Conservation (phyloP, 2,113 vertebrate species). For the Glaucomys volans region DNA sequence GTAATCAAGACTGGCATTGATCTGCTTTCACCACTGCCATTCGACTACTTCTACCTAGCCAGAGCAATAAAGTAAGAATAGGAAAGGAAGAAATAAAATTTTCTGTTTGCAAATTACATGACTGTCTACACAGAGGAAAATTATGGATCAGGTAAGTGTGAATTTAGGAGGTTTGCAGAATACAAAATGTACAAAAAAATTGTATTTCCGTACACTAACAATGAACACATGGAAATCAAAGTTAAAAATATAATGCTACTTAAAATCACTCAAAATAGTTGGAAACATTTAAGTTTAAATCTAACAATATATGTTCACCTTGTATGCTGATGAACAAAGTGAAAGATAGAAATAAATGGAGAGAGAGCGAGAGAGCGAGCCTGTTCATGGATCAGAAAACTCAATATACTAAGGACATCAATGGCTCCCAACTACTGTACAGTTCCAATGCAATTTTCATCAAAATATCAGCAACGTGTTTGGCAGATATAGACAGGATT, state of each 20-base stretch:
- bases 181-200: background rate
- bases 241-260: background rate
- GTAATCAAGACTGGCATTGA: too few species aligned
- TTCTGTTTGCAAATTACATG: background rate
- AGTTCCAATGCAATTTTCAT: background rate
- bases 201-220: background rate
- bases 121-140: slow-evolving; percentile 2
- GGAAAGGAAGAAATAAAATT: background rate
- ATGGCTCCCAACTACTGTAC: background rate
- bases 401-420: background rate
- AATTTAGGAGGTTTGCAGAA: background rate
- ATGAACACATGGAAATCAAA: background rate
- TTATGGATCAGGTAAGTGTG: background rate
- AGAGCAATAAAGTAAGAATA: background rate
- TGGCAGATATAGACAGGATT: background rate
- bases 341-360: background rate
- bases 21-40: background rate
- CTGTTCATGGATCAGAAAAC: background rate
- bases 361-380: background rate
- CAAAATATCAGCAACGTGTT: background rate
- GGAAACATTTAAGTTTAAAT: background rate
- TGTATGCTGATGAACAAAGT: too few species aligned
- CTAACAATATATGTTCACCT: background rate
- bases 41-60: background rate
- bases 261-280: slow-evolving; percentile 9